Evolutionary conservation across 2,888 invertebrate genomes (phyloP).

Genomic region (Harpagoxenus sublaevis): DNA sequence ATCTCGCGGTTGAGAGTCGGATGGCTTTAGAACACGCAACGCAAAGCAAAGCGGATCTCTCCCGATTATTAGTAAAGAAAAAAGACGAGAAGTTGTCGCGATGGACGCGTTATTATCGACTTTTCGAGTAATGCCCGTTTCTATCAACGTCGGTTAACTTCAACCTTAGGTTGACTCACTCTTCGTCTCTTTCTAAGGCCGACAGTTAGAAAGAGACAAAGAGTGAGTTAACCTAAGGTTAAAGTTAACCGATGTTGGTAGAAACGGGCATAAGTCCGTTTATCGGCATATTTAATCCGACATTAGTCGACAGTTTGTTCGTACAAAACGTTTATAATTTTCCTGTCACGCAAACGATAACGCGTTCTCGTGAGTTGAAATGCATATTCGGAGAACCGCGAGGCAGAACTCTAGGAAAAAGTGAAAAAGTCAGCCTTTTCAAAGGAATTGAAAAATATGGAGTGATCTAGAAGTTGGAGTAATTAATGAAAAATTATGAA

Average conservation of each 20-base stretch:
- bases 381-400: not conserved
- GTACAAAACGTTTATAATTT: slow-evolving; percentile 9
- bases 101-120: not conserved
- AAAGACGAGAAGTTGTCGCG: not conserved
- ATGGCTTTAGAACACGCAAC: slow-evolving; percentile 1
- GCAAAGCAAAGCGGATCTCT: not conserved
- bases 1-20: not conserved
- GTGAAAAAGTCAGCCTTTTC: not conserved
- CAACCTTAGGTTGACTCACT: no score
- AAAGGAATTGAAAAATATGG: not conserved
- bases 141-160: no score
- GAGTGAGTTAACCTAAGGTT: no score
- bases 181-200: no score
- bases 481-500: no score
- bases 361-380: not conserved
- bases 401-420: not conserved
- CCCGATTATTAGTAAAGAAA: not conserved
- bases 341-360: slow-evolving; percentile 6
- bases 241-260: no score
- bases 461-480: no score
- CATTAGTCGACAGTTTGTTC: not conserved
- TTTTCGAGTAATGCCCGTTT: not conserved
- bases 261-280: not conserved
- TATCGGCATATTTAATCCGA: not conserved
- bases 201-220: no score